Conservation (phyloP, 1,140 invertebrate species). For the Lineus longissimus region DNA sequence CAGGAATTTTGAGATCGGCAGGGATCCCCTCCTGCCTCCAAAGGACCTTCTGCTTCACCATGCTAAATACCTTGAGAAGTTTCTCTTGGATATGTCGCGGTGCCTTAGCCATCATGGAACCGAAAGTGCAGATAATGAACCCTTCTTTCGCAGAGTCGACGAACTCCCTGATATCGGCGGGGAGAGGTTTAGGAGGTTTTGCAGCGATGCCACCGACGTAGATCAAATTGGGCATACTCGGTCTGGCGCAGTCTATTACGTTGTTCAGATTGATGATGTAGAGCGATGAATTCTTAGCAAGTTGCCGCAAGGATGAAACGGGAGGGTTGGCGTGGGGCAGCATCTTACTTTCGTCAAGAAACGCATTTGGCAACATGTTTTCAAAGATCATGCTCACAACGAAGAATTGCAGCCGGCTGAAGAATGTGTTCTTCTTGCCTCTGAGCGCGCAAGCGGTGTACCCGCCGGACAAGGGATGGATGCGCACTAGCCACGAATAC, state of each 20-base stretch:
- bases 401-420: background rate
- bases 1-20: background rate
- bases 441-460: background rate
- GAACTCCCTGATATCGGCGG: background rate
- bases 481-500: background rate
- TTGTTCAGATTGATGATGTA: background rate
- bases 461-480: background rate
- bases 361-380: background rate
- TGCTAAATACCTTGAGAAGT: background rate
- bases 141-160: background rate
- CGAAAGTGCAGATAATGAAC: background rate
- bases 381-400: background rate
- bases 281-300: background rate
- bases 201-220: constrained; percentile 1
- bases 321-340: background rate
- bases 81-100: background rate
- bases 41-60: background rate
- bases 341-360: background rate
- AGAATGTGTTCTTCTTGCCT: background rate
- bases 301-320: background rate
- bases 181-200: background rate
- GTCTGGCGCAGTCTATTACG: background rate
- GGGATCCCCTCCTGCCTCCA: background rate
- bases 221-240: background rate
- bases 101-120: background rate